phyloP scores from a whole-genome alignment of 2,797 vertebrate species.

The Neoniphon sammara region DNA sequence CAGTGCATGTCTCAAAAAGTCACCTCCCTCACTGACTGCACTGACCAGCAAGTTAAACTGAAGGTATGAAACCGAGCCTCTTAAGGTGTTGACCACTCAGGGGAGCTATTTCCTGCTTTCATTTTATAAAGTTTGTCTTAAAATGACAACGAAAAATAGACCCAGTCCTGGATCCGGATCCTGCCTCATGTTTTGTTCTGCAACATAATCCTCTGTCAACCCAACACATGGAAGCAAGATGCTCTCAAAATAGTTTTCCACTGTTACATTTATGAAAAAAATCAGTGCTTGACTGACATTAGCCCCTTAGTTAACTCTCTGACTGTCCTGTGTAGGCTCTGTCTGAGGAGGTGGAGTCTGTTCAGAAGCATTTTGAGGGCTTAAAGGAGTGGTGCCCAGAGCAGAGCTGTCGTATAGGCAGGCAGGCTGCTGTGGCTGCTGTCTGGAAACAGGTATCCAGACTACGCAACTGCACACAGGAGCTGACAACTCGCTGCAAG shows the following conservation, averaged over 20 bases:
- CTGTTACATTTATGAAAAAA: background rate
- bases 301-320: background rate
- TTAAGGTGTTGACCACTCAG: background rate
- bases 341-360: constrained; percentile 59
- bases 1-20: constrained; percentile 77
- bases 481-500: constrained; percentile 80
- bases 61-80: constrained; percentile 64
- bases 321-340: constrained; percentile 65
- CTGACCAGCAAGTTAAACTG: constrained; percentile 81
- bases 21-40: constrained; percentile 85
- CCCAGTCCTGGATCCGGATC: too few species aligned
- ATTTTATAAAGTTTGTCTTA: background rate
- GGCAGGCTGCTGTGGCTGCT: constrained; percentile 57
- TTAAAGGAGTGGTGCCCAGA: constrained; percentile 80
- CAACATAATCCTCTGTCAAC: too few species aligned
- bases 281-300: background rate
- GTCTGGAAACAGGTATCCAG: constrained; percentile 82
- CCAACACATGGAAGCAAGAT: too few species aligned
- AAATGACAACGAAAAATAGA: background rate
- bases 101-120: too few species aligned
- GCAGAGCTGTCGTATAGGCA: constrained; percentile 70
- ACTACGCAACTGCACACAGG: constrained; percentile 74
- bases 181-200: too few species aligned
- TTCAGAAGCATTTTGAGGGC: constrained; percentile 60
- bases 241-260: too few species aligned